Evolutionary conservation across 2,888 invertebrate species (phyloP), one percentile per base, ranked within the genome.

Genomic region (Rhamnusium bicolor): DNA sequence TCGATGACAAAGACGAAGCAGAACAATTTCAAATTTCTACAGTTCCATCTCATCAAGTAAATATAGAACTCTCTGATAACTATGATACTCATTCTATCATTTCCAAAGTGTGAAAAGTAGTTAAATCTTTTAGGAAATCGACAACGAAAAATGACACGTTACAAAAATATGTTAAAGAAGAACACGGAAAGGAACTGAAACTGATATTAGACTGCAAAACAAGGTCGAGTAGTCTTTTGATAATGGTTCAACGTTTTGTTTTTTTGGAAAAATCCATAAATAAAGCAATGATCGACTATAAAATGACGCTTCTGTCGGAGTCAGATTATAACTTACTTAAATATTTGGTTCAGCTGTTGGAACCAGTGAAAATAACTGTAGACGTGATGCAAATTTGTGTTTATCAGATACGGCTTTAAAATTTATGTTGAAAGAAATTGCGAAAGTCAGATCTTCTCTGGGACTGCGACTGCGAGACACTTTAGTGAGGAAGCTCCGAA

Each of bases 121-220:
- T 61, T 32, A 24, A 21, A 29, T 4, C 5, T 10, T 69, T 69
- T 61, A 69, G 47, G 61, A 69, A 40, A 21, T 69, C 69, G 1
- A 47, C 69, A 14, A 61, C 69, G 4, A 69, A 69, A 69, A 69
- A 69, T 16, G 16, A 61, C 18, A 7, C 61, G 24, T 19, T 71
- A n/a, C 58, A 71, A 32, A 71, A 58, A 12, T 67, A 67, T 24
- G 40, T 58, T n/a, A 71, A 61, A 29, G 47, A 67, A 24, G 66
- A 67, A 16, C 49, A 58, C 16, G 71, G 49, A 7, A 60, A 71
- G 58, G 71, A 71, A 60, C 1, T 60, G n/a, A 24, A 71, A 32
- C 66, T 71, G 67, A n/a, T 49, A 24, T 58, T 71, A 56, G 71
- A 71, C 46, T 67, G 71, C 58, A 71, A 67, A 60, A 67, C 60